phyloP scores from a whole-genome alignment of 1,140 invertebrate genomes.

The Tyrophagus putrescentiae region DNA sequence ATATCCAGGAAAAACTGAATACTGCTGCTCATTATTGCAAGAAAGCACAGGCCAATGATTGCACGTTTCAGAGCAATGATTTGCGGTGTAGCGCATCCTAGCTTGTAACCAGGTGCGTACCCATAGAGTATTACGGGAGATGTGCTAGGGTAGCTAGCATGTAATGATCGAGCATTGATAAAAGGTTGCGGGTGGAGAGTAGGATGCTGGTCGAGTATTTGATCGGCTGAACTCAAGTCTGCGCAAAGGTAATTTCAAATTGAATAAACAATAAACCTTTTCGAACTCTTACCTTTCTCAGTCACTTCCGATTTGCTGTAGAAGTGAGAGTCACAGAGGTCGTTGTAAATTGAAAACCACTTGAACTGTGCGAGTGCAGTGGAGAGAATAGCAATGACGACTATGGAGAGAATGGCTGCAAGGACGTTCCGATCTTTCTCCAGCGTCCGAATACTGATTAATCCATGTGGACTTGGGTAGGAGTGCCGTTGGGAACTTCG shows the following conservation, averaged over 20 bases:
- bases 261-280: background rate
- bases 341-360: conserved; percentile 28
- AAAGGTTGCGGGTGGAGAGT: background rate
- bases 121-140: background rate
- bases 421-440: conserved; percentile 25
- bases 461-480: background rate
- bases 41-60: conserved; percentile 26
- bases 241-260: background rate
- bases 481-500: background rate
- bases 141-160: conserved; percentile 19
- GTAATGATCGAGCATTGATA: background rate
- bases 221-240: background rate
- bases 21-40: conserved; percentile 24
- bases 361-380: conserved; percentile 27
- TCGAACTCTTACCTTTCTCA: background rate
- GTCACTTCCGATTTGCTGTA: background rate
- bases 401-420: conserved; percentile 24
- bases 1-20: conserved; percentile 26
- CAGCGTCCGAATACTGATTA: background rate
- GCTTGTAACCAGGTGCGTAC: background rate
- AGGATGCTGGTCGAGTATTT: background rate
- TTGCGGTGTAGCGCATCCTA: conserved; percentile 23
- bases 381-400: conserved; percentile 25
- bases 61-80: conserved; percentile 22
- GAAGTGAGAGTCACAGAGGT: background rate